Evolutionary conservation across 1,140 invertebrate species (phyloP), one percentile per base, ranked within the genome.

Genomic region (Plectrocnemia conspersa): DNA sequence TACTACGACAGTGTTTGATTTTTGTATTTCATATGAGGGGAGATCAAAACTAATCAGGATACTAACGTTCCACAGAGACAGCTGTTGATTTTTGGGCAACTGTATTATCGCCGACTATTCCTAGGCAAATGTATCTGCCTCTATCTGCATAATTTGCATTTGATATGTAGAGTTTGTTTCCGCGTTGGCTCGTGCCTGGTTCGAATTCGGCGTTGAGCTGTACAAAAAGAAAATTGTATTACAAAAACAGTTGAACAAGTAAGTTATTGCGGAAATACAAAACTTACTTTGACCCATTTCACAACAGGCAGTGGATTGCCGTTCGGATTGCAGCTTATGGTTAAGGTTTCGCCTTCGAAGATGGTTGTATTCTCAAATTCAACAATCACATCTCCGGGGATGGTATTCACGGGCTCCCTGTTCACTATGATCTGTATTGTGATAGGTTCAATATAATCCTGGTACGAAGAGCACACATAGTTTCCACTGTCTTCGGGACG

Each of bases 61-160:
- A 80, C 86, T 84, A 75, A 90, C 91, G 80, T 78, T 93, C 91
- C 60, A 97, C 85, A 70, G 92, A 88, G 29, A 97, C 77, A 60
- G 82, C 80, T 0, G 85, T 81, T 52, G 82, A 85, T n/a, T 79
- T 79, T 63, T 85, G 81, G 33, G 79, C 76, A 25, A 77, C 58
- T 35, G 67, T 74, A 11, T 77, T 78, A 10, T 72, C 59, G 18
- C 65, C 60, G 15, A 80, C 84, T 21, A 76, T 74, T 2, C 82
- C 86, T 9, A 79, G 76, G 63, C 91, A 95, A 5, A 86, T 68
- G 64, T 93, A 95, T 7, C 84, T 74, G 19, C 91, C 92, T 38
- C 86, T 74, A 68, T 96, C 92, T 11, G 76, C 75, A 19, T 89
- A 77, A 62, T 81, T 79, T 0, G 84, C 82, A 53, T 84, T 82